Percentiles rank a stretch among this genome's conserved stretches.
Evolutionary conservation across 2,888 invertebrate genomes (phyloP).

Genomic region (Embidobia sp.): DNA sequence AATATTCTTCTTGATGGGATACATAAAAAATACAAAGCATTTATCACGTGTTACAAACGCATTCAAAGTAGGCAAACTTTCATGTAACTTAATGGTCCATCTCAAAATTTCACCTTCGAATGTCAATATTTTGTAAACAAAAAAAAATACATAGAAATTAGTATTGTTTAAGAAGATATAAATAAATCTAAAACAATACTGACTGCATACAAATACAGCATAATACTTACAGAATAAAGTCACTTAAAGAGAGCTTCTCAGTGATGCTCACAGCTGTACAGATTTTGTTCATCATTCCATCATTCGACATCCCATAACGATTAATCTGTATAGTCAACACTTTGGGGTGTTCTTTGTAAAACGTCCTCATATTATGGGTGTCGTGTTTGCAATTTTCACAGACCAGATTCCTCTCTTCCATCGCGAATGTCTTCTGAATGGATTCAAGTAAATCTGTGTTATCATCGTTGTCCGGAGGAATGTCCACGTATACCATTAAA

Average conservation of each 20-base stretch:
- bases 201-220: too few relatives aligned
- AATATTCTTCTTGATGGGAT: too few relatives aligned
- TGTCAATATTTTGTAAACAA: too few relatives aligned
- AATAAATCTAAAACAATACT: too few relatives aligned
- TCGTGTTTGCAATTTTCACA: slow-evolving; percentile 73
- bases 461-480: slow-evolving; percentile 67
- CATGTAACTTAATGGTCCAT: too few relatives aligned
- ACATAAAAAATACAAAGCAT: too few relatives aligned
- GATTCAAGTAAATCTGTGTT: slow-evolving; percentile 67
- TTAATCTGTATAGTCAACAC: slow-evolving; percentile 74
- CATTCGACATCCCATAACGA: slow-evolving; percentile 72
- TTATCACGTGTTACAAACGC: too few relatives aligned
- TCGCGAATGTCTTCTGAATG: slow-evolving; percentile 70
- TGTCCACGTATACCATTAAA: slow-evolving; percentile 74
- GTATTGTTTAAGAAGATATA: too few relatives aligned
- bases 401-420: slow-evolving; percentile 72
- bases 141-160: too few relatives aligned
- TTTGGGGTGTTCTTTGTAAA: slow-evolving; percentile 72
- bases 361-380: slow-evolving; percentile 70
- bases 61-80: too few relatives aligned
- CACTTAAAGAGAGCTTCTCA: slow-evolving; percentile 67
- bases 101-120: too few relatives aligned
- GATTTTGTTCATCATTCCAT: slow-evolving; percentile 73
- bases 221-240: slow-evolving; percentile 70
- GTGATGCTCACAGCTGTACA: slow-evolving; percentile 73